Conservation (phyloP, 2,113 vertebrate species). For the Regulus satrapa region DNA sequence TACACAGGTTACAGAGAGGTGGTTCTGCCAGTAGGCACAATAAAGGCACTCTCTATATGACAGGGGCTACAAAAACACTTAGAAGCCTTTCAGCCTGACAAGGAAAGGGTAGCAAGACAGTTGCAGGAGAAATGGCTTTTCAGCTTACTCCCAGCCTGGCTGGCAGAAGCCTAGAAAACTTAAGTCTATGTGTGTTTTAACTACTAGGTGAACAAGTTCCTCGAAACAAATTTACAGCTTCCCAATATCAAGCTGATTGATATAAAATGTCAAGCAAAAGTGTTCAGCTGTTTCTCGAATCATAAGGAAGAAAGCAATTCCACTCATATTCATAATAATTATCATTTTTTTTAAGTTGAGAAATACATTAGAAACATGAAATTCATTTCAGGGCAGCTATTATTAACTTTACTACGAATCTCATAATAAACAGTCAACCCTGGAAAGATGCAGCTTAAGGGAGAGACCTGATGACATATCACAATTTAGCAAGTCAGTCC, state of each 20-base stretch:
- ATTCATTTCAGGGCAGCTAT: background rate
- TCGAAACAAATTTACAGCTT: background rate
- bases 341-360: background rate
- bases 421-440: background rate
- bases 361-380: background rate
- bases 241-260: background rate
- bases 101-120: background rate
- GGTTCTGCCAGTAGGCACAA: background rate
- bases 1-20: background rate
- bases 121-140: background rate
- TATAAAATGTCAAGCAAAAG: background rate
- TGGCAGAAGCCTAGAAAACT: background rate
- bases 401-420: background rate
- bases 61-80: background rate
- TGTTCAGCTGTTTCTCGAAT: background rate
- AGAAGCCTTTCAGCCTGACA: background rate
- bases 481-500: background rate
- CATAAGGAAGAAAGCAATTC: background rate
- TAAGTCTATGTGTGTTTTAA: accelerated
- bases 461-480: background rate
- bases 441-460: background rate
- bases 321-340: background rate
- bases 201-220: background rate
- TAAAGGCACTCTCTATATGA: background rate
- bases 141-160: background rate